These are phyloP conservation scores for Platygyra sinensis DNA, from an alignment of 64 coral and sea anemone species.

Conservation along the genomic window DNA sequence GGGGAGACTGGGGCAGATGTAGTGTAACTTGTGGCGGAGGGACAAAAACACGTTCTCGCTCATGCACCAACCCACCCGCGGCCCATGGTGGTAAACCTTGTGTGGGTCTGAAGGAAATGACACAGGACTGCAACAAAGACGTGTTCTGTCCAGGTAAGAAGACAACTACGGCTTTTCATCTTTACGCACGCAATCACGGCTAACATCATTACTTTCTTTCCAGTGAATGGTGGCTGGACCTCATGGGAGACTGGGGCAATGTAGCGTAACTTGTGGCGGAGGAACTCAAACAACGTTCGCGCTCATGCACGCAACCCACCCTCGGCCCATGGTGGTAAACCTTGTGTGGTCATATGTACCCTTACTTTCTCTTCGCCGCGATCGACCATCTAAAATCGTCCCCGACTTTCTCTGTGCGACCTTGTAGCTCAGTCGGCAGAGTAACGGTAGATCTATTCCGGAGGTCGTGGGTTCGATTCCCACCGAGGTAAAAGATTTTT, in stretches of 20 bases:
- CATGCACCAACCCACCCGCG: constrained; percentile 16
- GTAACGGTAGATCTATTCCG: no score
- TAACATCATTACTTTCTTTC: neutral
- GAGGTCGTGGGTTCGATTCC: no score
- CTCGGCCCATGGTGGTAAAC: neutral
- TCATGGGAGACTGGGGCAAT: neutral
- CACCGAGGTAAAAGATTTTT: no score
- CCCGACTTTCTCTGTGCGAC: no score
- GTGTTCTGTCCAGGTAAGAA: neutral
- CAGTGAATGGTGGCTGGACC: neutral
- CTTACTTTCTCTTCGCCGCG: no score
- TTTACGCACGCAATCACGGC: no score
- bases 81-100: neutral
- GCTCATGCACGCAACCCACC: constrained; percentile 13
- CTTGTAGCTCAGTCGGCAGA: no score
- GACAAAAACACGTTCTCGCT: neutral
- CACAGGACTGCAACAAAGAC: constrained; percentile 1
- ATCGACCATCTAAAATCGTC: no score
- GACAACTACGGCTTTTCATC: no score
- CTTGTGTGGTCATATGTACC: no score
- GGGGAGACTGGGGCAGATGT: neutral
- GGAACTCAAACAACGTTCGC: neutral
- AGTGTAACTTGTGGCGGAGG: constrained; percentile 1
- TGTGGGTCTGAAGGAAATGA: neutral
- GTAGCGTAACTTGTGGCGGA: neutral